A percentile compares a stretch with the other conserved stretches of the same genome.
These are phyloP conservation scores for Buceros bicornis DNA, from an alignment of 2,797 vertebrate species.

Conservation along the genomic window DNA sequence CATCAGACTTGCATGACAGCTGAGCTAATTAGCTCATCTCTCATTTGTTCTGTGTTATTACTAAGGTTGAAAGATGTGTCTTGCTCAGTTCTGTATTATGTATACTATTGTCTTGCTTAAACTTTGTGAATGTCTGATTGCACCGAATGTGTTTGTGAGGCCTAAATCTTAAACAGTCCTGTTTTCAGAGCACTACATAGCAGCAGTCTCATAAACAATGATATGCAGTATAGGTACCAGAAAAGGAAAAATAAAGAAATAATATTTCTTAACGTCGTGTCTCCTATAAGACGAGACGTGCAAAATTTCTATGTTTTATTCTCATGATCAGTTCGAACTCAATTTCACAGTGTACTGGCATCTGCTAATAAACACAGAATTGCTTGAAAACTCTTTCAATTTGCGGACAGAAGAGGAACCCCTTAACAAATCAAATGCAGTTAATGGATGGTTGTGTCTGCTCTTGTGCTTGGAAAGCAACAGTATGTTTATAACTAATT, in stretches of 20 bases:
- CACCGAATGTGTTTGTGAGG: not conserved
- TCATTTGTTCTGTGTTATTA: not conserved
- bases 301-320: not conserved
- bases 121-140: not conserved
- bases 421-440: not conserved
- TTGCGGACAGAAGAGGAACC: not conserved
- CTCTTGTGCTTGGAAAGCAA: not conserved
- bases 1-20: not conserved
- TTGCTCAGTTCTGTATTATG: not conserved
- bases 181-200: not conserved
- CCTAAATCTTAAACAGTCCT: not conserved
- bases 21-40: not conserved
- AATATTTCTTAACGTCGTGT: not conserved
- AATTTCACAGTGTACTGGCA: not conserved
- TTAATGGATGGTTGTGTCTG: not conserved
- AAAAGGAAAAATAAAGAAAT: not conserved
- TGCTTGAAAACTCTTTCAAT: not conserved
- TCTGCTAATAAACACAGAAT: not conserved
- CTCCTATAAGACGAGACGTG: not conserved
- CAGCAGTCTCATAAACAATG: not conserved
- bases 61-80: not conserved
- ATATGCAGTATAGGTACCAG: not conserved
- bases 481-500: not conserved
- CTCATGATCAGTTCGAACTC: not conserved
- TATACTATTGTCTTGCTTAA: not conserved